Base-by-base conservation (phyloP, 2,113 vertebrate genomes). In the Dryoscopus gambensis region DNA sequence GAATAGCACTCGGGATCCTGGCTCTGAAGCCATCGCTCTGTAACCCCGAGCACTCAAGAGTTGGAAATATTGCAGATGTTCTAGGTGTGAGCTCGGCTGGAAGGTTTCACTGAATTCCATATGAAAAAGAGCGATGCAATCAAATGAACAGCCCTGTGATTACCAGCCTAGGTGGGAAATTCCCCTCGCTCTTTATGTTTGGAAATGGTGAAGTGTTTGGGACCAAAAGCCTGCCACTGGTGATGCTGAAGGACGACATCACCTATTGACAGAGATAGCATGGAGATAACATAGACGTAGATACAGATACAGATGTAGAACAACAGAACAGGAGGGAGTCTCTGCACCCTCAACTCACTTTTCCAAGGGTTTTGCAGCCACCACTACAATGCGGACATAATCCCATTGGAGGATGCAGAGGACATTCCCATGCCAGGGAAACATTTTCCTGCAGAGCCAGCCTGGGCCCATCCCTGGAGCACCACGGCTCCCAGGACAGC, bases 401-500 rank as follows among this genome's bases (percentile, higher is more conserved):
- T 55, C 31, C 42, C 2, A 2, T 0, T 7, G 25, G 24, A 80
- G n/a, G 57, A 22, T 15, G 33, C 33, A 44, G 59, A 57, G 76
- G 20, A 25, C 42, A 49, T 44, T 82, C 47, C 52, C 49, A 47
- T 1, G 23, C 62, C 5, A 5, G 24, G 28, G 37, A 25, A 86
- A 24, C 9, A 7, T 55, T 63, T 57, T 30, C 69, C 75, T 67
- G 39, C 85, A 47, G 42, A 85, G 13, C 25, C 40, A 55, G 27
- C 57, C 42, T 21, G 44, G 82, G 33, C 39, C 50, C 49, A 47
- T 33, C 7, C 59, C 73, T 4, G 14, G 74, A 68, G 64, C 44
- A 27, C 24, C 33, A 30, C 0, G 0, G 64, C 33, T 76, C 69
- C 33, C 0, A 0, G 65, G n/a, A 47, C 23, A 47, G 53, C 52